Base-by-base conservation (phyloP, 2,113 vertebrate genomes). In the Hemichromis elongatus region DNA sequence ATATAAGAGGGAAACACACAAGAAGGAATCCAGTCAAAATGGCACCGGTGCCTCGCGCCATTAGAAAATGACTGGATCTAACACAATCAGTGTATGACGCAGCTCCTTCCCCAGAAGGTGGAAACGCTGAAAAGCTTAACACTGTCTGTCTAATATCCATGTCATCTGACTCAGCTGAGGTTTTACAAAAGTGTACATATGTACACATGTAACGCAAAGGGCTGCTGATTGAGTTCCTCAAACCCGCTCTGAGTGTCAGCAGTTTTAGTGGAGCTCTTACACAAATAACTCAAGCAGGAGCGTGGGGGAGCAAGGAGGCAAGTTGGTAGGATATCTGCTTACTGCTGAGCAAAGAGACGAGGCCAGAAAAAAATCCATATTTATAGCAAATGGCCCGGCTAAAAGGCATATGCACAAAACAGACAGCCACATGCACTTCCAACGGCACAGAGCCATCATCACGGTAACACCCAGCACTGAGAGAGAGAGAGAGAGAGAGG, bases 201-300 rank as follows among this genome's bases (percentile, higher is more conserved):
- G 8, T 47, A 47, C 11, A 82, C 12, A 55, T 19, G 24, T 79
- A 10, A 33, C 5, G 18, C 53, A 33, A 42, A 81, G 30, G 50
- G 66, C 9, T 83, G 59, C 57, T 68, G 66, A 84, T 81, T 21
- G 42, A 84, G 82, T 45, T 86, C 14, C n/a, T 52, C 30, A 30
- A 85, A 55, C 80, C 78, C 14, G 45, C 21, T 73, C 57, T 47
- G 53, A 75, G 66, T 28, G 80, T 92, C 88, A 86, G 92, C 92
- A 85, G 68, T 91, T 92, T 83, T 5, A 61, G 1, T 30, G 75
- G 66, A 86, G 80, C 90, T 85, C 53, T 75, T 53, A 80, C 88
- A 87, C 79, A 75, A 86, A 90, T 89, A 90, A 93, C 85, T 77
- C 30, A 21, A 80, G 57, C 18, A 9, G 80, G 80, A 14, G 53